A percentile compares a stretch with the other conserved stretches of the same genome.
These are phyloP conservation scores for Drosophila oshimai DNA, from an alignment of 1,140 invertebrate species.

Conservation along the genomic window DNA sequence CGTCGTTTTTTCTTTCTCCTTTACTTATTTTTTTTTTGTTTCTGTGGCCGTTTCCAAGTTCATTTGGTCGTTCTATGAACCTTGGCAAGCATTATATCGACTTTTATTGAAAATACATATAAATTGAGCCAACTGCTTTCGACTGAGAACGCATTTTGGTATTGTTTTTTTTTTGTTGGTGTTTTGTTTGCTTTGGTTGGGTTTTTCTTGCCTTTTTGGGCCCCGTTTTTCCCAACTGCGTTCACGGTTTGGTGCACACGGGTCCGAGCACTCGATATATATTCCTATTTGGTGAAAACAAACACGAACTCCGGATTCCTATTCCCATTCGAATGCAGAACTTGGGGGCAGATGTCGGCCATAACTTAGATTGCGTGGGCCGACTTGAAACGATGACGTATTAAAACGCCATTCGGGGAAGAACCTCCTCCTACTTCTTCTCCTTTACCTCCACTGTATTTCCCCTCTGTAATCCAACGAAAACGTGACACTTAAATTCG, in stretches of 20 bases:
- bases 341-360: conserved; percentile 69
- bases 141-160: conserved; percentile 40
- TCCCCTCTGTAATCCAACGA: background rate
- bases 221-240: conserved; percentile 43
- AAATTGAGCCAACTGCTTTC: conserved; percentile 64
- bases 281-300: conserved; percentile 71
- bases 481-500: conserved; percentile 78
- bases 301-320: conserved; percentile 66
- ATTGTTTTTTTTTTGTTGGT: conserved; percentile 40
- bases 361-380: conserved; percentile 76
- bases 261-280: conserved; percentile 21
- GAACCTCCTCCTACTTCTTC: background rate
- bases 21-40: conserved; percentile 28
- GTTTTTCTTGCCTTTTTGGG: conserved; percentile 48
- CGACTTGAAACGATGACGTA: conserved; percentile 74
- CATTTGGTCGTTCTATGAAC: conserved; percentile 75
- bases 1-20: conserved; percentile 15
- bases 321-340: conserved; percentile 47
- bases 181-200: conserved; percentile 31
- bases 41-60: conserved; percentile 59
- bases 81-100: conserved; percentile 76
- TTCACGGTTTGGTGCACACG: conserved; percentile 63
- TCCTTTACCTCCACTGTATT: background rate
- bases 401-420: conserved; percentile 67
- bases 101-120: conserved; percentile 77